A percentile compares a stretch with the other conserved stretches of the same genome.
Conservation (phyloP, 2,113 vertebrate genomes). For the Copsychus sechellarum region DNA sequence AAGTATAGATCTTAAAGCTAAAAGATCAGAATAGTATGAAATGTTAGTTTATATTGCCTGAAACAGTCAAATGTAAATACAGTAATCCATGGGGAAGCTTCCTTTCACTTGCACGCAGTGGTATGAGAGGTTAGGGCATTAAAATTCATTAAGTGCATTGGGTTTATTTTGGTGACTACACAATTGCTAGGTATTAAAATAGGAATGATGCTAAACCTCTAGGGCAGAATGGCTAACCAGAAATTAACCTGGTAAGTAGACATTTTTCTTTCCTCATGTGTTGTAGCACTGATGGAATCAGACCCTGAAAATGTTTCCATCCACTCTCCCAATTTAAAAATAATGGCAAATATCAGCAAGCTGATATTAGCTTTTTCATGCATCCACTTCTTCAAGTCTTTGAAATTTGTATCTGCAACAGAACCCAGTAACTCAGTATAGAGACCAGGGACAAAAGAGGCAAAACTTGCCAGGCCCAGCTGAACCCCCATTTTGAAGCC, state of each 20-base stretch:
- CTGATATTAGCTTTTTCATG: not conserved
- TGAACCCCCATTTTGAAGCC: not conserved
- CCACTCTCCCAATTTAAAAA: not conserved
- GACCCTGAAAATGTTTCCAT: not conserved
- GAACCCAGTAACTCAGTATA: not conserved
- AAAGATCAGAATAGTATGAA: not conserved
- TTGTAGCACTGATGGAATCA: not conserved
- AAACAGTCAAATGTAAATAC: not conserved
- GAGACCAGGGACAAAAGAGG: not conserved
- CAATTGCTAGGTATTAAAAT: not conserved
- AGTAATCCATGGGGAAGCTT: not conserved
- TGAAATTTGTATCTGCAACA: not conserved
- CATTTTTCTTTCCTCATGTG: not conserved
- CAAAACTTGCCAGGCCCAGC: not conserved
- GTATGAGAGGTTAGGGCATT: not conserved
- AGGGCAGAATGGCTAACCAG: not conserved
- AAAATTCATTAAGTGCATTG: not conserved
- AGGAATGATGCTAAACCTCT: not conserved
- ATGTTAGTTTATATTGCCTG: not conserved
- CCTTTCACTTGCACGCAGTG: not conserved
- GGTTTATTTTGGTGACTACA: not conserved
- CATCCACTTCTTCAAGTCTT: not conserved
- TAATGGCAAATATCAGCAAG: not conserved
- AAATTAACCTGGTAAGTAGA: constrained; percentile 10
- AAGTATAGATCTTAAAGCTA: constrained; percentile 32